Conservation (phyloP, 53 echinoderm and acorn worm genomes). For the Temnopleurus reevesii region DNA sequence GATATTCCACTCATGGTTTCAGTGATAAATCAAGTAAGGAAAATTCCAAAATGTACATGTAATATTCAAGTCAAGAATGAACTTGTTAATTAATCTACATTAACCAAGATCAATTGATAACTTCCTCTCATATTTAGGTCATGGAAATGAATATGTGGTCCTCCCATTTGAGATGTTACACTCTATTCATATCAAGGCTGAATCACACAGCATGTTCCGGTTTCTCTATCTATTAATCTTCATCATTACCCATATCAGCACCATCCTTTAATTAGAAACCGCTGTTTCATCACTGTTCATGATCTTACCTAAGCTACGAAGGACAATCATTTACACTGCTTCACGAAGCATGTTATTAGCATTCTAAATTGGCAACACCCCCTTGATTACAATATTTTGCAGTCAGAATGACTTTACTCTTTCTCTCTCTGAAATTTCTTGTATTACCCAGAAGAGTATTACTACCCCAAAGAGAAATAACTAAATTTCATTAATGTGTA, state of each 20-base stretch:
- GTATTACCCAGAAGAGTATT: too few species aligned
- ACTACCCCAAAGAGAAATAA: too few species aligned
- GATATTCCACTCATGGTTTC: too few species aligned
- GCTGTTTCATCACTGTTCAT: neutral
- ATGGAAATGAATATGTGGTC: neutral
- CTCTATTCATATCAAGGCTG: neutral
- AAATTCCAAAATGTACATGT: too few species aligned
- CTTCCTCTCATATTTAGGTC: too few species aligned
- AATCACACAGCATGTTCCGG: constrained; percentile 25
- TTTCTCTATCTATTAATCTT: constrained; percentile 16
- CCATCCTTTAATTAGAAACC: constrained; percentile 15
- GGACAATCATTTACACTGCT: neutral
- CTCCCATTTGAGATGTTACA: neutral
- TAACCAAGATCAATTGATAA: too few species aligned
- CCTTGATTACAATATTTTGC: constrained; percentile 13
- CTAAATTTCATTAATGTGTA: too few species aligned
- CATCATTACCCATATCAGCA: constrained; percentile 8
- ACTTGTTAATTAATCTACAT: too few species aligned
- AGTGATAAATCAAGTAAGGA: too few species aligned
- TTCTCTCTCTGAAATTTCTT: neutral
- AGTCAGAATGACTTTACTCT: neutral
- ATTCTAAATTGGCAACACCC: neutral
- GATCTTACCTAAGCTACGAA: neutral
- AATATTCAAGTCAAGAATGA: too few species aligned
- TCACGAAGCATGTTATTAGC: neutral